Base-by-base conservation (phyloP, 2,888 invertebrate genomes). In the Sympetrum striolatum region DNA sequence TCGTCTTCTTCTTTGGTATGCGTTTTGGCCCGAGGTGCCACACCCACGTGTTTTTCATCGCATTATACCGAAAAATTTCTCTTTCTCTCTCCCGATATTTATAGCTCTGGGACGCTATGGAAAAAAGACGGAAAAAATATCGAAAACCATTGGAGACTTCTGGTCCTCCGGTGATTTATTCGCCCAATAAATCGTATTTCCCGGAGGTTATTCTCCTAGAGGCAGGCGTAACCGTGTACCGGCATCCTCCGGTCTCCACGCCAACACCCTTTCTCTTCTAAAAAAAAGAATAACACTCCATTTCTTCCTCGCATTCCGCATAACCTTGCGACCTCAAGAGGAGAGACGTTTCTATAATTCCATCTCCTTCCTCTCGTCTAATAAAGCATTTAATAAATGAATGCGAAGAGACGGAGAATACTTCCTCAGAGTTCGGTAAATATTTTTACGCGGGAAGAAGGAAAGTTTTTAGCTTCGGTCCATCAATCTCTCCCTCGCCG, bases 11-110 rank as follows among this genome's bases (percentile, higher is more conserved):
- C 18, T 22, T 48, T 64, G 86, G n/a, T 86, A 86, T 60, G 86
- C 73, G 73, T 31, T 64, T 64, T 22, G 58, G 82, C 53, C 60
- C 31, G 31, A 12, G 35, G 22, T 31, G 82, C 86, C 86, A 86
- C 86, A 86, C 86, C 86, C 86, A n/a, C 60, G 58, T 86, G 86
- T 86, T 86, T 86, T 86, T 86, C 86, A 86, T 86, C 86, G 86
- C 86, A 86, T 86, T 60, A 86, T 86, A 86, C 86, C 86, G 60
- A 86, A 86, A 86, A 60, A 64, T 86, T 86, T 86, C 86, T 82
- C 53, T 58, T n/a, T n/a, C 82, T 60, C 35, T 31, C 53, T 53
- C 86, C 37, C 60, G 60, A 86, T 86, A 86, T 86, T 86, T 86
- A 86, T 86, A 86, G 60, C 86, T 58, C 35, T 48, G 73, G 82